Percentiles rank a stretch among this genome's conserved stretches.
These are phyloP conservation scores for Anolis carolinensis DNA, from an alignment of 2,113 vertebrate genomes.

Conservation along the genomic window DNA sequence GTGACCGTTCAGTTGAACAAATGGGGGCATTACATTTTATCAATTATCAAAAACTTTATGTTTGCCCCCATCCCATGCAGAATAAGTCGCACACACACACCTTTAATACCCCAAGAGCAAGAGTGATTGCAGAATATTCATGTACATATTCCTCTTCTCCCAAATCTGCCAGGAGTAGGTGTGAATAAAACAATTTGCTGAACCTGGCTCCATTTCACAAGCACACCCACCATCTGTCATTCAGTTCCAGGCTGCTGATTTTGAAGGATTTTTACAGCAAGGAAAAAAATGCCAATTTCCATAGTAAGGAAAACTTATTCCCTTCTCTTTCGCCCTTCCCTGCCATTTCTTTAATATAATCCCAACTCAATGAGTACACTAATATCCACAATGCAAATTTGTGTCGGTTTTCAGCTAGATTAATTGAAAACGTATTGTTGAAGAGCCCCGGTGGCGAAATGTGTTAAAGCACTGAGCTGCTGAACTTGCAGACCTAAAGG, in stretches of 20 bases:
- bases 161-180: background rate
- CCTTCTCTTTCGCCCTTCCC: background rate
- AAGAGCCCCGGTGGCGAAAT: too few species aligned
- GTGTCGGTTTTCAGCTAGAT: background rate
- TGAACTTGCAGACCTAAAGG: too few species aligned
- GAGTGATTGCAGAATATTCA: background rate
- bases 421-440: background rate
- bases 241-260: background rate
- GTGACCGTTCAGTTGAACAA: background rate
- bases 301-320: too few species aligned
- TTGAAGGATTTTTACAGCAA: background rate
- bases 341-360: background rate
- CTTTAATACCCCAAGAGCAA: background rate
- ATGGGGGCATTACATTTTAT: background rate
- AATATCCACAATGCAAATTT: background rate
- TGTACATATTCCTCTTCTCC: background rate
- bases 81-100: background rate
- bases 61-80: background rate
- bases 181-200: background rate
- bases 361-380: background rate
- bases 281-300: background rate
- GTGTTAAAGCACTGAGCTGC: too few species aligned
- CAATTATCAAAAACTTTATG: background rate
- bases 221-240: background rate
- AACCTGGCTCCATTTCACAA: constrained; percentile 1